Conservation (phyloP, 2,888 invertebrate species). For the Catocala nupta region DNA sequence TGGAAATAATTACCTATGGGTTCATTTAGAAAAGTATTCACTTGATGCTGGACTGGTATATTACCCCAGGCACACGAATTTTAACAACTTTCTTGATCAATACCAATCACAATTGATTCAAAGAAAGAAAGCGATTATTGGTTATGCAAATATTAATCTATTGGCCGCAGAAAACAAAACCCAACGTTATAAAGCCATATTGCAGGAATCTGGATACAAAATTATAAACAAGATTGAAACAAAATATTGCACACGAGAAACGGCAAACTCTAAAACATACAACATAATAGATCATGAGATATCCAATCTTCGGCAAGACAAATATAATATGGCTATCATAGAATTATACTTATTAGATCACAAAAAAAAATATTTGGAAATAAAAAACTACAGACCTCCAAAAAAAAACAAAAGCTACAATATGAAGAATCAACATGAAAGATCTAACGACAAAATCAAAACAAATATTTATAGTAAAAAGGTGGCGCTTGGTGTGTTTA, state of each 20-base stretch:
- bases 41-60: slow-evolving; percentile 41
- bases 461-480: no score
- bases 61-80: slow-evolving; percentile 14
- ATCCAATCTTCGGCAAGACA: slow-evolving; percentile 24
- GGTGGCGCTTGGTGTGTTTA: no score
- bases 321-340: slow-evolving; percentile 28
- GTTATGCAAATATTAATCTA: neutral
- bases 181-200: neutral
- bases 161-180: neutral
- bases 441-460: no score
- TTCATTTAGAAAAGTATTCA: slow-evolving; percentile 9
- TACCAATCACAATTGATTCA: neutral
- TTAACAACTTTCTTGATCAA: slow-evolving; percentile 1
- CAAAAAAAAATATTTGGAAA: slow-evolving; percentile 16
- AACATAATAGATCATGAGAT: slow-evolving; percentile 34
- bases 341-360: slow-evolving; percentile 23
- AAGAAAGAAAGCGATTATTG: neutral
- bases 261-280: slow-evolving; percentile 18
- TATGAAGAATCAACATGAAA: no score
- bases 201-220: neutral
- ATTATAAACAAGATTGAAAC: neutral
- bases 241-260: slow-evolving; percentile 33
- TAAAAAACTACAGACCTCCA: no score
- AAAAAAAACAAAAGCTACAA: no score
- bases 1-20: slow-evolving; percentile 47